Evolutionary conservation across 2,113 vertebrate species (phyloP).

Genomic region (Megalops atlanticus): DNA sequence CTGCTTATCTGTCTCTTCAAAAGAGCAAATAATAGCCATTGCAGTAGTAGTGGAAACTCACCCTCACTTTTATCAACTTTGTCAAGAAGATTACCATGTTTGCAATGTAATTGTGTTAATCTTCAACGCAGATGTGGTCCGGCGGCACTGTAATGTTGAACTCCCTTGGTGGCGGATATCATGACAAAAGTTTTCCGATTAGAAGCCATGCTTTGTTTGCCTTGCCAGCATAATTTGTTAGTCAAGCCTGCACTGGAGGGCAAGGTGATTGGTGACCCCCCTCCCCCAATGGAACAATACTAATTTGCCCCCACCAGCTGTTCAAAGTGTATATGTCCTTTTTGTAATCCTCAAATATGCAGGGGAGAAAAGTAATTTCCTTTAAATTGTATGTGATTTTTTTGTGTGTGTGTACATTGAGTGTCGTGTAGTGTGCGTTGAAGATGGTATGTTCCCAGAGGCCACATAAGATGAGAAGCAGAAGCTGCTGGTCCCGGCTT

Average conservation of each 20-base stretch:
- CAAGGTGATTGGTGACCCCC: neutral
- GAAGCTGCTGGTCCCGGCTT: too few species aligned
- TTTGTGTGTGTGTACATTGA: neutral
- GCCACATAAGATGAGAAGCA: too few species aligned
- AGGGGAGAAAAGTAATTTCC: too few species aligned
- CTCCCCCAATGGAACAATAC: neutral
- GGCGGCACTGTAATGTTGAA: neutral
- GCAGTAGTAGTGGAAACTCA: neutral
- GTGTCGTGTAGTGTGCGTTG: too few species aligned
- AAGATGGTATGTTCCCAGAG: too few species aligned
- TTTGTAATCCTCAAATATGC: too few species aligned
- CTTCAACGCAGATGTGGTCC: neutral
- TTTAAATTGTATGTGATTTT: neutral
- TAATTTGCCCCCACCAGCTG: neutral
- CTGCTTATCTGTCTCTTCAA: slow-evolving; percentile 1
- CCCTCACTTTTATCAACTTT: neutral
- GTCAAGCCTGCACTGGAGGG: neutral
- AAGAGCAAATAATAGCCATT: neutral
- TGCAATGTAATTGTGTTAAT: neutral
- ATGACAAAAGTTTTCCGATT: neutral
- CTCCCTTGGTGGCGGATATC: neutral
- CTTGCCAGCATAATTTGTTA: slow-evolving; percentile 1
- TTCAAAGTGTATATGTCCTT: too few species aligned
- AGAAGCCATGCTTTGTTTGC: neutral
- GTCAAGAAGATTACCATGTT: neutral